These are phyloP conservation scores for Agrochola lota DNA, from an alignment of 2,888 invertebrate species.

Conservation along the genomic window DNA sequence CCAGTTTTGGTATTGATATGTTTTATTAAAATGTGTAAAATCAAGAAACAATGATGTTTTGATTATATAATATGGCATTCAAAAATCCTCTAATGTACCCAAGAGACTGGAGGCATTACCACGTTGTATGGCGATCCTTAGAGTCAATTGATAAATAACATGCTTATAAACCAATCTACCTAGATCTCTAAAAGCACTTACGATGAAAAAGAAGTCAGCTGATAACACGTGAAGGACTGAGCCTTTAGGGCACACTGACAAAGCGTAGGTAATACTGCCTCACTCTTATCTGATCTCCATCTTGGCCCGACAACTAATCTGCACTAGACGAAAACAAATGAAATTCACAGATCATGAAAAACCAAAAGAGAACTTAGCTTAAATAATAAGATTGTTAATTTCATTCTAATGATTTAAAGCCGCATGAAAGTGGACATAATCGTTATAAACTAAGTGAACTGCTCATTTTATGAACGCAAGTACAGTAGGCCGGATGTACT, in stretches of 20 bases:
- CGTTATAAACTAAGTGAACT: constrained; percentile 38
- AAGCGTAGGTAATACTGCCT: background rate
- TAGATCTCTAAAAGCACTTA: background rate
- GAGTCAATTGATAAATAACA: background rate
- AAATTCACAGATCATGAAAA: background rate
- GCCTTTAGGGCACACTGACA: background rate
- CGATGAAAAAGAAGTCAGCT: too few relatives aligned
- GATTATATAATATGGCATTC: too few relatives aligned
- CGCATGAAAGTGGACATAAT: constrained; percentile 31
- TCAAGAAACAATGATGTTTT: too few relatives aligned
- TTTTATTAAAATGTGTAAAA: background rate
- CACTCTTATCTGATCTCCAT: background rate
- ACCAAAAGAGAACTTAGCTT: background rate
- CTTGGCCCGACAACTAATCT: background rate
- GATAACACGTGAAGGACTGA: too few relatives aligned
- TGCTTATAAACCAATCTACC: background rate
- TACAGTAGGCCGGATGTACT: background rate
- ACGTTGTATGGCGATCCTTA: too few relatives aligned
- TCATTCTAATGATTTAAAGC: constrained; percentile 24
- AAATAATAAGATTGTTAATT: background rate
- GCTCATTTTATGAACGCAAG: constrained; percentile 38
- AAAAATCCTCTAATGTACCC: too few relatives aligned
- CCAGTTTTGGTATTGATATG: too few relatives aligned
- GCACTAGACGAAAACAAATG: background rate
- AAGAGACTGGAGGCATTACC: background rate